Evolutionary conservation across 2,797 vertebrate species (phyloP).

Genomic region (Lacerta agilis): DNA sequence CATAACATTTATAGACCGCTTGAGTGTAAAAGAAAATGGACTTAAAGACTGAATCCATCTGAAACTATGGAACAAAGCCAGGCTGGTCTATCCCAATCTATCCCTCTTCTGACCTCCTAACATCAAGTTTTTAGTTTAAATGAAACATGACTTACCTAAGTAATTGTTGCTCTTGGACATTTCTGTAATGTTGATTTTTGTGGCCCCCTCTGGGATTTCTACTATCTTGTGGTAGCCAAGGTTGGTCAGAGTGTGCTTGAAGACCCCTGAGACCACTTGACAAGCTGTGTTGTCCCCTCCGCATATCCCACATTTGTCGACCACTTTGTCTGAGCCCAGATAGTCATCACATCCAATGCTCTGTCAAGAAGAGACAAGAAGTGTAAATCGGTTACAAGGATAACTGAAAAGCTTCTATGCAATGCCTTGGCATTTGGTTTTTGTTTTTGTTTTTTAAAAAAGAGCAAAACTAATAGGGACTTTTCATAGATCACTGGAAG

Average conservation of each 20-base stretch:
- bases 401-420: no score
- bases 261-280: slow-evolving; percentile 91
- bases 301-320: slow-evolving; percentile 95
- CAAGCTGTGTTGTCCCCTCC: slow-evolving; percentile 93
- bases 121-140: slow-evolving; percentile 9
- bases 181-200: slow-evolving; percentile 96
- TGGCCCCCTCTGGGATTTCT: slow-evolving; percentile 97
- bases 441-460: not conserved
- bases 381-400: not conserved
- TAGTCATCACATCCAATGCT: slow-evolving; percentile 93
- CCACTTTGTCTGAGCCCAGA: slow-evolving; percentile 89
- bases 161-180: slow-evolving; percentile 98
- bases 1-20: no score
- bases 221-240: slow-evolving; percentile 97
- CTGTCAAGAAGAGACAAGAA: slow-evolving; percentile 72
- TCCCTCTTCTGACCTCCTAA: not conserved
- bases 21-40: no score
- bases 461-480: not conserved
- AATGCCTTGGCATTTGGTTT: not conserved
- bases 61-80: no score
- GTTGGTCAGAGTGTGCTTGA: slow-evolving; percentile 88
- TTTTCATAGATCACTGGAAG: not conserved
- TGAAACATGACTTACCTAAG: slow-evolving; percentile 83
- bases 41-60: no score
- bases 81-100: no score